These are phyloP conservation scores for Trematomus bernacchii DNA, from an alignment of 2,797 vertebrate species.

Conservation along the genomic window DNA sequence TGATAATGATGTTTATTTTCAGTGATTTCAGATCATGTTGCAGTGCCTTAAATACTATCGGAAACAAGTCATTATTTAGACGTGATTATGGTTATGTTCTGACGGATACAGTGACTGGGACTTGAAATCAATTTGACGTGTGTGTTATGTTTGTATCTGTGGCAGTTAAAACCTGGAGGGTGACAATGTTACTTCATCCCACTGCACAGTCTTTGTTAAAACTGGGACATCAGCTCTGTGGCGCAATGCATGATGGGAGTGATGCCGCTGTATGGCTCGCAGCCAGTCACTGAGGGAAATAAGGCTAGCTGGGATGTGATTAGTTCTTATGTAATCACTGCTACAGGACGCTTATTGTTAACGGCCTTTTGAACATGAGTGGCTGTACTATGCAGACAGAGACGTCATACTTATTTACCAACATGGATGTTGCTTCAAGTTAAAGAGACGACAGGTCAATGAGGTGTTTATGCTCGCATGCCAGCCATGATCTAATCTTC, in stretches of 20 bases:
- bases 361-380: constrained; percentile 46
- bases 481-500: constrained; percentile 29
- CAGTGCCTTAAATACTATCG: constrained; percentile 1
- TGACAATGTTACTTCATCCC: constrained; percentile 50
- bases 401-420: constrained; percentile 31
- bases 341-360: constrained; percentile 55
- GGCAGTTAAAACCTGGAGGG: constrained; percentile 49
- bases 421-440: background rate
- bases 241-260: constrained; percentile 69
- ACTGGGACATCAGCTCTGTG: constrained; percentile 71
- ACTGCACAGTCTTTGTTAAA: constrained; percentile 62
- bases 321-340: constrained; percentile 65
- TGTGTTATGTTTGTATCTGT: constrained; percentile 32
- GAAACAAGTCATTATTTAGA: background rate
- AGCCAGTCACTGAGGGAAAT: constrained; percentile 62
- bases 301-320: constrained; percentile 55
- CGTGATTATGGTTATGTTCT: background rate
- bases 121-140: background rate
- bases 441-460: constrained; percentile 1
- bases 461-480: constrained; percentile 20
- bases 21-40: background rate
- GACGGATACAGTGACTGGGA: background rate
- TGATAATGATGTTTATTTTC: constrained; percentile 13
- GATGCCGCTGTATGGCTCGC: constrained; percentile 62
- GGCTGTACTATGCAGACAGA: constrained; percentile 50